phyloP scores from a whole-genome alignment of 2,888 invertebrate genomes.

The Andricus curvator region DNA sequence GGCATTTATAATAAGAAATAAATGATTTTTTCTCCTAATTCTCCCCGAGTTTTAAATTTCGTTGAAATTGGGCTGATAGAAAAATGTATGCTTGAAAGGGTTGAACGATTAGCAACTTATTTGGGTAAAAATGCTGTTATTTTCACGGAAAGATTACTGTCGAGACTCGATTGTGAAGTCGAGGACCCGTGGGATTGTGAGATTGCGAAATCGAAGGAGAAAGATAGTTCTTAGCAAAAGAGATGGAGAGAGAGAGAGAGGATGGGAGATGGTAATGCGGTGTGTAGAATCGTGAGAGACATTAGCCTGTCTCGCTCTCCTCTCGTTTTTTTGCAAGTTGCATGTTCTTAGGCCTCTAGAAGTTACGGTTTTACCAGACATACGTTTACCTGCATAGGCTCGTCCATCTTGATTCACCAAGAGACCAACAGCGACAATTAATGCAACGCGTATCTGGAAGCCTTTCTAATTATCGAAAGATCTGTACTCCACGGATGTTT shows the following conservation, averaged over 20 bases:
- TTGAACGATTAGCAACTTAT: background rate
- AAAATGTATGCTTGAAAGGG: too few relatives aligned
- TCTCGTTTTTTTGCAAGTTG: constrained; percentile 45
- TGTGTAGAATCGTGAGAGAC: constrained; percentile 64
- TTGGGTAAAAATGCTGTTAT: constrained; percentile 8
- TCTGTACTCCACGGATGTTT: constrained; percentile 11
- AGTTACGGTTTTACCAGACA: constrained; percentile 25
- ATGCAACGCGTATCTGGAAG: constrained; percentile 29
- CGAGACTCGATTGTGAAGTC: constrained; percentile 45
- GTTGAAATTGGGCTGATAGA: too few relatives aligned
- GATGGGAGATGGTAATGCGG: constrained; percentile 12
- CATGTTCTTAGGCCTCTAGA: constrained; percentile 11
- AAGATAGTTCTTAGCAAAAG: constrained; percentile 46
- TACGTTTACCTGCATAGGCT: constrained; percentile 20
- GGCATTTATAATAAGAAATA: too few relatives aligned
- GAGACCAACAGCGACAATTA: constrained; percentile 36
- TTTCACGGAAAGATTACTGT: constrained; percentile 18
- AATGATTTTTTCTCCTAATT: too few relatives aligned
- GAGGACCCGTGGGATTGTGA: constrained; percentile 57
- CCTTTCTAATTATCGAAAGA: constrained; percentile 35
- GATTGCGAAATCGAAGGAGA: constrained; percentile 58
- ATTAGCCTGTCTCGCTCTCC: constrained; percentile 63
- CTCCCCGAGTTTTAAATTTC: too few relatives aligned
- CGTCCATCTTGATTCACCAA: constrained; percentile 32
- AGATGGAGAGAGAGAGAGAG: constrained; percentile 31